Evolutionary conservation across 1,140 invertebrate genomes (phyloP).

Genomic region (Brachionus paranguensis): DNA sequence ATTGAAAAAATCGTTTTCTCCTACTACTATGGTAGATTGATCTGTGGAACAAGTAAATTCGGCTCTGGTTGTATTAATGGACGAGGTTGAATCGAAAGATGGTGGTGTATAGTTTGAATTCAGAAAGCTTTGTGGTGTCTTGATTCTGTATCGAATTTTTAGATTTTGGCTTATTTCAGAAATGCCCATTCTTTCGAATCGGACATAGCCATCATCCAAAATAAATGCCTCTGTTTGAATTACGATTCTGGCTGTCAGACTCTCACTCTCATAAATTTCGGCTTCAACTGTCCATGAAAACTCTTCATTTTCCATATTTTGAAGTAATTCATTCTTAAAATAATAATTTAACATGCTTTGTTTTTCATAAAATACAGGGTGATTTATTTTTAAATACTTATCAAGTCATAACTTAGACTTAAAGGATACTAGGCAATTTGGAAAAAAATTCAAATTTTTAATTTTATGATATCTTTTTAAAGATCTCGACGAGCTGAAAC

Average conservation of each 20-base stretch:
- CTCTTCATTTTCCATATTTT: background rate
- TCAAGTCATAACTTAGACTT: too few relatives aligned
- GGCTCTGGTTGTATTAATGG: background rate
- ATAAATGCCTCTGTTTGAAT: background rate
- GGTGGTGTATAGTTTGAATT: background rate
- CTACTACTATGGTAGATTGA: background rate
- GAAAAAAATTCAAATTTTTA: too few relatives aligned
- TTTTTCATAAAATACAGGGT: too few relatives aligned
- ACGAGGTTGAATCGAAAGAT: background rate
- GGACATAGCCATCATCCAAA: background rate
- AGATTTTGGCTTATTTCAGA: background rate
- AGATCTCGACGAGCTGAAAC: too few relatives aligned
- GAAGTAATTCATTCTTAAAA: background rate
- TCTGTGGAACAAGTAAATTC: background rate
- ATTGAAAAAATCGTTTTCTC: background rate
- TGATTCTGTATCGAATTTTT: background rate
- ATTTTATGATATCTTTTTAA: too few relatives aligned
- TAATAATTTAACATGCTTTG: background rate
- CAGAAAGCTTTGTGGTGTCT: background rate
- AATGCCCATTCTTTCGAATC: constrained; percentile 1
- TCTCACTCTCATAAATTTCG: background rate
- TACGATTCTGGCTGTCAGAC: background rate
- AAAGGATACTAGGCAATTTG: too few relatives aligned
- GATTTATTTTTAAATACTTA: background rate
- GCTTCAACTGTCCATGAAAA: background rate